These are phyloP conservation scores for Squalus acanthias DNA, from an alignment of 2,797 vertebrate genomes.

Conservation along the genomic window DNA sequence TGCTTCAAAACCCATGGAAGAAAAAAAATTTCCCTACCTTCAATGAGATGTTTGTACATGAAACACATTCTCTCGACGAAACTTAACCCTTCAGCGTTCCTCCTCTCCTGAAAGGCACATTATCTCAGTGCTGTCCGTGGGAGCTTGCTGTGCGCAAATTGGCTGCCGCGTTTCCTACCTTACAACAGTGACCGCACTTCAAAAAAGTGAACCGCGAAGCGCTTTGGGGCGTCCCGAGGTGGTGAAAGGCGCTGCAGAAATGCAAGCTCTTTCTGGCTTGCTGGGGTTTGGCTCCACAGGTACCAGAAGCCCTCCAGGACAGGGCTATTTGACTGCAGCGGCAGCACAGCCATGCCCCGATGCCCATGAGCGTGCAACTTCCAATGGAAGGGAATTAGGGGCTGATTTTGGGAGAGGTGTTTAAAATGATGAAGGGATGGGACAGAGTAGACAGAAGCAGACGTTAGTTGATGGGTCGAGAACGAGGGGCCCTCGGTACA, in stretches of 20 bases:
- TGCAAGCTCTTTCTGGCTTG: background rate
- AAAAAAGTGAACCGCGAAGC: background rate
- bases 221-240: background rate
- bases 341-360: background rate
- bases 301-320: background rate
- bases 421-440: background rate
- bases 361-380: background rate
- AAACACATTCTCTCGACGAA: background rate
- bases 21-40: background rate
- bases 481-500: background rate
- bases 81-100: background rate
- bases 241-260: background rate
- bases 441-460: background rate
- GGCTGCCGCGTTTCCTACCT: background rate
- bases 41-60: background rate
- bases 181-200: no score
- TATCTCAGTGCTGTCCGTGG: background rate
- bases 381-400: background rate
- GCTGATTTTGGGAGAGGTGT: background rate
- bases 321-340: background rate
- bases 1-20: background rate
- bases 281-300: background rate
- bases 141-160: background rate
- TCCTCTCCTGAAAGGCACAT: background rate
- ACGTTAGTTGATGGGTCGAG: no score